These are phyloP conservation scores for Phylloscopus trochiloides DNA, from an alignment of 2,113 vertebrate species.

Conservation along the genomic window DNA sequence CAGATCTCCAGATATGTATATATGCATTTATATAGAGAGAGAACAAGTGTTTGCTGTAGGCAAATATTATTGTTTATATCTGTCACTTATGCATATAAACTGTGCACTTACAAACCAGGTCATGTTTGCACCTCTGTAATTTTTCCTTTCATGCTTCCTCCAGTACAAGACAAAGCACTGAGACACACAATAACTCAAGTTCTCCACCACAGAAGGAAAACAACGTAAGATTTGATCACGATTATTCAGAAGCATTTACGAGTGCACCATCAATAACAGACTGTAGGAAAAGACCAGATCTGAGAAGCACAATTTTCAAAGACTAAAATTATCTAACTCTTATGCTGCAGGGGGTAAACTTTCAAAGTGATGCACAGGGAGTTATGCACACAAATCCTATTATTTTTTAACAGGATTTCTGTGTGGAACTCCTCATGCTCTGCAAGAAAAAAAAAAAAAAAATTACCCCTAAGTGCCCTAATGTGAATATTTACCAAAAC, in stretches of 20 bases:
- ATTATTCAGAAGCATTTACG: constrained; percentile 11
- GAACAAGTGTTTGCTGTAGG: neutral
- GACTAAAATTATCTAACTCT: constrained; percentile 25
- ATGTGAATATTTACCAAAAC: constrained; percentile 43
- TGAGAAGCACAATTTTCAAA: constrained; percentile 30
- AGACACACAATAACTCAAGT: neutral
- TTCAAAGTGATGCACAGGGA: constrained; percentile 24
- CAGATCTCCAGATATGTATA: neutral
- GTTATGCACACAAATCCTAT: constrained; percentile 40
- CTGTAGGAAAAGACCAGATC: neutral
- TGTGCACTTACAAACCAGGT: neutral
- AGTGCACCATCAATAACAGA: neutral
- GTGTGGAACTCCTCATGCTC: neutral
- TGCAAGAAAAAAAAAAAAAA: neutral
- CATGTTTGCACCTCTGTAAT: neutral
- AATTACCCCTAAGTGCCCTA: neutral
- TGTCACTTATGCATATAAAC: neutral
- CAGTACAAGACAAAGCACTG: neutral
- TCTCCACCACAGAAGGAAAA: neutral
- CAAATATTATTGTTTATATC: neutral
- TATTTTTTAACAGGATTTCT: constrained; percentile 54
- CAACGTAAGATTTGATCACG: neutral
- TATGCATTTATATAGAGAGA: neutral
- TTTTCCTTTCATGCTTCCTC: neutral
- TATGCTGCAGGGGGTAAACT: constrained; percentile 37